A percentile compares a stretch with the other conserved stretches of the same genome.
These are phyloP conservation scores for Anorthoa munda DNA, from an alignment of 2,888 invertebrate genomes.

Conservation along the genomic window DNA sequence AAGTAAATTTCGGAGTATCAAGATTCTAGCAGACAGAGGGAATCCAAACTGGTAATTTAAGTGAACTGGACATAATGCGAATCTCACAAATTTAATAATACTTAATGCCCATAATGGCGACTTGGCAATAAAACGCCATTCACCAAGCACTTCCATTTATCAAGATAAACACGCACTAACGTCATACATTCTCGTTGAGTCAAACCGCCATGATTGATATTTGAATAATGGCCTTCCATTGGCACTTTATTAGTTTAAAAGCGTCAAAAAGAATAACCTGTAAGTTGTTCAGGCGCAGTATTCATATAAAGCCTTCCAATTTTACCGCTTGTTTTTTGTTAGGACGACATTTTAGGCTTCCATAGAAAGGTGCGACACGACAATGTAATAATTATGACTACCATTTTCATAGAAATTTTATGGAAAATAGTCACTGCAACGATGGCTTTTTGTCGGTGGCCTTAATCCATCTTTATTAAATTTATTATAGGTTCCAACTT, in stretches of 20 bases:
- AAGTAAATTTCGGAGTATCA: too few species aligned
- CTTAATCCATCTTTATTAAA: too few species aligned
- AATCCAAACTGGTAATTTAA: too few species aligned
- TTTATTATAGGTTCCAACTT: too few species aligned
- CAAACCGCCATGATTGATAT: not conserved
- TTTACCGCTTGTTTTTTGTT: too few species aligned
- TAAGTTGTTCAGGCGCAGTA: too few species aligned
- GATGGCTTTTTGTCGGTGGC: too few species aligned
- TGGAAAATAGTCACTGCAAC: too few species aligned
- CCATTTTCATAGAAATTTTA: not conserved
- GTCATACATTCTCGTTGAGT: conserved; percentile 7
- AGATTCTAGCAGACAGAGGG: too few species aligned
- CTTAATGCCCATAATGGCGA: not conserved
- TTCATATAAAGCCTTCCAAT: too few species aligned
- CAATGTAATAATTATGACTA: too few species aligned
- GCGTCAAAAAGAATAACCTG: not conserved
- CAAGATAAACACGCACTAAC: conserved; percentile 23
- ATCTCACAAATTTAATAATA: conserved; percentile 2
- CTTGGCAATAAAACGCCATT: not conserved
- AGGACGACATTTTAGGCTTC: not conserved
- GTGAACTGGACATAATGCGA: too few species aligned
- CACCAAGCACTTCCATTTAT: conserved; percentile 1
- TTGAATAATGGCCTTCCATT: conserved; percentile 12
- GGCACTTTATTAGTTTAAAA: conserved; percentile 4
- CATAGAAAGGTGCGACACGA: not conserved